A percentile compares a stretch with the other conserved stretches of the same genome.
Conservation (phyloP, 1,140 invertebrate genomes). For the Periplaneta americana region DNA sequence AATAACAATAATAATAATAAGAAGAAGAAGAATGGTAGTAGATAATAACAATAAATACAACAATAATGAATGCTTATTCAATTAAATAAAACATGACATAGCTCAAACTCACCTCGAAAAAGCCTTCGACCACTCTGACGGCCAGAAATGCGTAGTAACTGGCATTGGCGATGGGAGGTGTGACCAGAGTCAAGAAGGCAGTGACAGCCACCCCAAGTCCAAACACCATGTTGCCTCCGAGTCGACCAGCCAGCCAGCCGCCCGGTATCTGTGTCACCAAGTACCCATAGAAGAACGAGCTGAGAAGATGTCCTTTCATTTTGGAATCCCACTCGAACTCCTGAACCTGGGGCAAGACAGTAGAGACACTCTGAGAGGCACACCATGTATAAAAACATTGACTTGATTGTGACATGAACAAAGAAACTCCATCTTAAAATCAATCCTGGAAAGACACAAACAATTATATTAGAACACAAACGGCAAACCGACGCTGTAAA, state of each 20-base stretch:
- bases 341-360: slow-evolving; percentile 42
- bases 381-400: no score
- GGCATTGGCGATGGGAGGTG: slow-evolving; percentile 24
- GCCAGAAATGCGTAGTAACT: slow-evolving; percentile 59
- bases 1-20: no score
- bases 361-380: no score
- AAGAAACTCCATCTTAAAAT: no score
- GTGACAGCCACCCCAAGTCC: slow-evolving; percentile 50
- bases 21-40: no score
- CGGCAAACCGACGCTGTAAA: no score
- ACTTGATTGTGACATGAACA: no score
- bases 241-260: slow-evolving; percentile 70
- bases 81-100: no score
- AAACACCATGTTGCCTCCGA: slow-evolving; percentile 75
- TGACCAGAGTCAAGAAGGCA: slow-evolving; percentile 37
- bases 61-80: no score
- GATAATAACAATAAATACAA: no score
- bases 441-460: no score
- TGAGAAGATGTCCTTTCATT: slow-evolving; percentile 74
- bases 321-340: slow-evolving; percentile 73
- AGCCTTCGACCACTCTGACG: slow-evolving; percentile 75
- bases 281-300: slow-evolving; percentile 84
- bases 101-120: slow-evolving; percentile 64
- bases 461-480: no score
- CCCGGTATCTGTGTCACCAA: slow-evolving; percentile 83